Base-by-base conservation (phyloP, 2,113 vertebrate species). In the Engraulis encrasicolus region DNA sequence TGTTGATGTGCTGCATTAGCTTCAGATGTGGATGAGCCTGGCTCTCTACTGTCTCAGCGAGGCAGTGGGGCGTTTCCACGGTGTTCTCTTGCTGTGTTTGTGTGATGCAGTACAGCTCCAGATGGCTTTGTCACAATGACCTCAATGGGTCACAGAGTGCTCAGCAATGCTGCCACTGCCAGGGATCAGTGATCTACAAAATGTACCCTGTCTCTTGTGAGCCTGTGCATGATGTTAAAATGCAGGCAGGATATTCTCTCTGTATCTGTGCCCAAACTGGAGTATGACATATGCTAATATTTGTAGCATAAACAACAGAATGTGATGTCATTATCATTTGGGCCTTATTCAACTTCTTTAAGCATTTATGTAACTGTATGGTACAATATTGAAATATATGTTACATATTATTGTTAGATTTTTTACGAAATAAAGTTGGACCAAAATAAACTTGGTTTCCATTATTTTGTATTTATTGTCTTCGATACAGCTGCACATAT, bases 71-170 rank as follows among this genome's bases (percentile, higher is more conserved):
- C 20, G 54, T 61, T 61, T 61, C 54, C n/a, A 61, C n/a, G 14
- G 20, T 23, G 54, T 83, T 84, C 81, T 50, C 78, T 61, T n/a
- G n/a, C 82, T 50, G 23, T 71, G 50, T 81, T 81, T 52, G 77
- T 80, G 89, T 78, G 80, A 87, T 85, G 83, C 84, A 85, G 78
- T 79, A 38, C 71, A 82, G 78, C 50, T 84, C 49, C 31, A 86
- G 86, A 92, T 81, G 81, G 81, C 54, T 89, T 90, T 87, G 90
- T 90, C 88, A 88, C 83, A 36, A 71, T 81, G 86, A 89, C 82
- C 45, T 83, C 85, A 85, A 87, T 66, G 52, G 89, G 90, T 91
- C 90, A 90, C 85, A 86, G n/a, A 89, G 86, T 54, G 34, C 66
- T 81, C 81, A 78, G 81, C 84, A 88, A 84, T 83, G 84, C 77